phyloP scores from a whole-genome alignment of 2,113 vertebrate genomes.

The Rhombomys opimus region DNA sequence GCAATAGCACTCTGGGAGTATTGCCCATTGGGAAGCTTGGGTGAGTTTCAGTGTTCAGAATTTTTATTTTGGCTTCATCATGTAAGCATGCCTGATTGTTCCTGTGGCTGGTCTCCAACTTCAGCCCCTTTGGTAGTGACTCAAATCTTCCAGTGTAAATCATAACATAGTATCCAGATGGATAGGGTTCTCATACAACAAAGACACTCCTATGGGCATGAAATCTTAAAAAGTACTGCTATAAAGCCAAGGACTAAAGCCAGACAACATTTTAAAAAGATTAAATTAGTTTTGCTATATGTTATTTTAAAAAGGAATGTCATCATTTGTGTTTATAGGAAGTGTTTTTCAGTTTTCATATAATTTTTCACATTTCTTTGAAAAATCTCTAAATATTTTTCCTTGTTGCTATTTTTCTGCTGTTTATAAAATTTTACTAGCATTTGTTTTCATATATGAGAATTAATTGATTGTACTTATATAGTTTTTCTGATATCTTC shows the following conservation, averaged over 20 bases:
- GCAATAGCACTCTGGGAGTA: background rate
- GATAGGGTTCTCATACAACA: background rate
- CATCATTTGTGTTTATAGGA: background rate
- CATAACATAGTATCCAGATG: background rate
- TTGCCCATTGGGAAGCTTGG: background rate
- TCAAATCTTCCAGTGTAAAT: background rate
- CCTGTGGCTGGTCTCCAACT: background rate
- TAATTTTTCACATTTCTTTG: background rate
- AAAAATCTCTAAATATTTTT: background rate
- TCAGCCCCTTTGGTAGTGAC: background rate
- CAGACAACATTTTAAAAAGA: background rate
- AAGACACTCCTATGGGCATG: background rate
- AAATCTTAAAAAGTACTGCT: background rate
- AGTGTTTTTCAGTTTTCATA: background rate
- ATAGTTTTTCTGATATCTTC: background rate
- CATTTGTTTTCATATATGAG: background rate
- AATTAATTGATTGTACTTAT: background rate
- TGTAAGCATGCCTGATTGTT: background rate
- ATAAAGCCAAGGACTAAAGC: background rate
- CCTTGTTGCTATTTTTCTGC: background rate
- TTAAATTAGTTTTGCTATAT: background rate
- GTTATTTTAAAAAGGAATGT: background rate
- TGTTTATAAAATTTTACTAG: background rate
- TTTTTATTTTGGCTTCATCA: conserved; percentile 15
- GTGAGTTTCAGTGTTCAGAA: background rate